phyloP scores from a whole-genome alignment of 2,888 invertebrate genomes.

The Marasmarcha lunaedactyla region DNA sequence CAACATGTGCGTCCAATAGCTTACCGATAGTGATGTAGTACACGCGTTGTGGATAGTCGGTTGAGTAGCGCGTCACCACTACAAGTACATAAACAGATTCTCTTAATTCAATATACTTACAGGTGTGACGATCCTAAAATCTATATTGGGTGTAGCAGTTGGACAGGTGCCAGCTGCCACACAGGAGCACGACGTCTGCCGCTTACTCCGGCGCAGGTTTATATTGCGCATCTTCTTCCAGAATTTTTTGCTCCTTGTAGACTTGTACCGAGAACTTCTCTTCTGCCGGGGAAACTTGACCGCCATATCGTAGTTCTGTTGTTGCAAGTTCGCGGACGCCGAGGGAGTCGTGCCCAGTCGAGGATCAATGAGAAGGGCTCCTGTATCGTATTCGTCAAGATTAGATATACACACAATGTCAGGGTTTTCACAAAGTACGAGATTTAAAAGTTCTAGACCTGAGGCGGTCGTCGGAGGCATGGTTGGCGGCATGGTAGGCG shows the following conservation, averaged over 20 bases:
- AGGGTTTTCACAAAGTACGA: constrained; percentile 51
- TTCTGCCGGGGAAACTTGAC: constrained; percentile 53
- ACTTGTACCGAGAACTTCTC: constrained; percentile 22
- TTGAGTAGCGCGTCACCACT: too few relatives aligned
- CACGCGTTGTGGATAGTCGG: too few relatives aligned
- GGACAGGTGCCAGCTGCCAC: constrained; percentile 21
- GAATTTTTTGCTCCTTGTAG: constrained; percentile 5
- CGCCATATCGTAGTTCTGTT: constrained; percentile 35
- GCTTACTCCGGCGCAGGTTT: constrained; percentile 36
- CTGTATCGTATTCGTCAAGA: constrained; percentile 49
- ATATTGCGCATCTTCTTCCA: constrained; percentile 2
- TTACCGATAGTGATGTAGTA: too few relatives aligned
- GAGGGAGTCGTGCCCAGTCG: constrained; percentile 53
- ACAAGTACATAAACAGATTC: too few relatives aligned
- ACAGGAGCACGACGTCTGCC: constrained; percentile 51
- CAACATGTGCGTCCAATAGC: too few relatives aligned
- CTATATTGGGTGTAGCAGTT: constrained; percentile 31
- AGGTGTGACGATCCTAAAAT: constrained; percentile 72
- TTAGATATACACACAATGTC: constrained; percentile 56
- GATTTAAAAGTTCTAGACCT: constrained; percentile 42
- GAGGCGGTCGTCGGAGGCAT: constrained; percentile 19
- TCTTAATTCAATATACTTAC: too few relatives aligned
- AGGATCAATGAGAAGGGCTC: constrained; percentile 55
- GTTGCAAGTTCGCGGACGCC: constrained; percentile 34
- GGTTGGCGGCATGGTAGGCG: constrained; percentile 17